phyloP scores from a whole-genome alignment of 1,140 invertebrate species.

The Popillia japonica region DNA sequence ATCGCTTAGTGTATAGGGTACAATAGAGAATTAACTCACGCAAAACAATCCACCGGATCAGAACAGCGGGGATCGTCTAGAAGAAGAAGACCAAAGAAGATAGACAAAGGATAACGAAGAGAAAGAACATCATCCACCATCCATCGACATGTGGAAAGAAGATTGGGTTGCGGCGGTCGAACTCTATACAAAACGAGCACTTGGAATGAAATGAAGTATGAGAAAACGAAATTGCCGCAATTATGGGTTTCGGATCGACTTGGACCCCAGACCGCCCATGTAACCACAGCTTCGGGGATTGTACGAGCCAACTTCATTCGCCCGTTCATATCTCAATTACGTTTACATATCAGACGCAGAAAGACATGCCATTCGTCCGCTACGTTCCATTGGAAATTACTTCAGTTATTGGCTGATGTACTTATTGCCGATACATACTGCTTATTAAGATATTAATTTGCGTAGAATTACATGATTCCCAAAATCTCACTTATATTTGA shows the following conservation, averaged over 20 bases:
- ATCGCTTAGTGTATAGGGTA: neutral
- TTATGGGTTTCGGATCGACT: conserved; percentile 56
- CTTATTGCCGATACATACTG: neutral
- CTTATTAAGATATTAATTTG: conserved; percentile 16
- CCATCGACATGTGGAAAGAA: conserved; percentile 32
- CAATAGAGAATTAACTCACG: neutral
- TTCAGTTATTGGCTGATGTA: conserved; percentile 11
- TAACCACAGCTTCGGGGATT: conserved; percentile 53
- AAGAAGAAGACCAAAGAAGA: neutral
- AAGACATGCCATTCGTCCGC: conserved; percentile 30
- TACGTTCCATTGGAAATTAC: conserved; percentile 20
- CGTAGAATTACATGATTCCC: neutral
- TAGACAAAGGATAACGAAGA: neutral
- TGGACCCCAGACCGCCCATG: conserved; percentile 55
- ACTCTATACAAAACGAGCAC: conserved; percentile 45
- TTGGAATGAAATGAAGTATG: conserved; percentile 54
- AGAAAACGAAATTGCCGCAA: conserved; percentile 58
- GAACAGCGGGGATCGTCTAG: neutral
- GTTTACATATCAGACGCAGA: conserved; percentile 37
- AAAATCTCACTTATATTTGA: neutral
- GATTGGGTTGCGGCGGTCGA: conserved; percentile 33
- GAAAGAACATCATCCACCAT: conserved; percentile 28
- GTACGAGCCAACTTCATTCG: conserved; percentile 44
- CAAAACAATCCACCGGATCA: neutral
- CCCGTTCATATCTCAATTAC: conserved; percentile 57